Evolutionary conservation across 2,888 invertebrate species (phyloP).

Genomic region (Tenthredo scrophulariae): DNA sequence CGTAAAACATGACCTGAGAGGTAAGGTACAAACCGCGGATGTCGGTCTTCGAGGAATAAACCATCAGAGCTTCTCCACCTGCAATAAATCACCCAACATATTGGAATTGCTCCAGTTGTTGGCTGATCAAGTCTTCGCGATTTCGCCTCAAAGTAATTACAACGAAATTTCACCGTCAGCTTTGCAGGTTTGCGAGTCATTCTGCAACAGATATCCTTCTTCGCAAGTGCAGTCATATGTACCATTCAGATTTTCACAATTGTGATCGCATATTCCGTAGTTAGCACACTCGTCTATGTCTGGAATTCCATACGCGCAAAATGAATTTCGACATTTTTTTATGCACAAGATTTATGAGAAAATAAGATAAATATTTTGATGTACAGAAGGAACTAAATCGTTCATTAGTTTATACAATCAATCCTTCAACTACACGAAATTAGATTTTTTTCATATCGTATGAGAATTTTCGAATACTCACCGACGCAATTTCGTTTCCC

Average conservation of each 20-base stretch:
- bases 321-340: slow-evolving; percentile 66
- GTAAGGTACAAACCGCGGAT: slow-evolving; percentile 84
- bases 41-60: slow-evolving; percentile 85
- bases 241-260: slow-evolving; percentile 82
- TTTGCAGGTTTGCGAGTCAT: slow-evolving; percentile 81
- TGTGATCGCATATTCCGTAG: slow-evolving; percentile 85
- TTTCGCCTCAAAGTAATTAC: slow-evolving; percentile 54
- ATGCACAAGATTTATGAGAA: not conserved
- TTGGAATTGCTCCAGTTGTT: not conserved
- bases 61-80: slow-evolving; percentile 84
- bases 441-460: not conserved
- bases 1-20: slow-evolving; percentile 79
- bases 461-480: slow-evolving; percentile 52
- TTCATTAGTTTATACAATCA: not conserved
- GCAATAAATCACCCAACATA: slow-evolving; percentile 57
- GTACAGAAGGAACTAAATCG: not conserved
- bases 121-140: not conserved
- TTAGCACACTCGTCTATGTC: slow-evolving; percentile 85
- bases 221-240: slow-evolving; percentile 84
- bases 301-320: slow-evolving; percentile 74
- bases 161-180: slow-evolving; percentile 73
- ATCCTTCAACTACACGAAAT: not conserved
- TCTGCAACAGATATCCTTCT: slow-evolving; percentile 79
- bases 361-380: not conserved
- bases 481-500: slow-evolving; percentile 64